Conservation (phyloP, 2,888 invertebrate genomes). For the Pterostichus madidus region DNA sequence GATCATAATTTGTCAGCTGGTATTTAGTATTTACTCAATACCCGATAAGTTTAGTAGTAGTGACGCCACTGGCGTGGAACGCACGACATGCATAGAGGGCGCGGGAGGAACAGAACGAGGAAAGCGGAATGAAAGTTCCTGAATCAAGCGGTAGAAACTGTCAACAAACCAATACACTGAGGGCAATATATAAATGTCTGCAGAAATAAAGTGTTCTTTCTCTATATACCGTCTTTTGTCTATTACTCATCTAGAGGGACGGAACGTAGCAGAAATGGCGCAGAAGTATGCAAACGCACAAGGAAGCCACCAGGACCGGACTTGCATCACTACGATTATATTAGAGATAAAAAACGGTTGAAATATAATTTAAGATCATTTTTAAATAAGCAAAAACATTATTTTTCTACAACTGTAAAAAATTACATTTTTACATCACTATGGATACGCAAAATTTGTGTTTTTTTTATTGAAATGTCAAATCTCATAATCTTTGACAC, state of each 20-base stretch:
- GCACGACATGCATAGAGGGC: neutral
- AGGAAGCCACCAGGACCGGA: neutral
- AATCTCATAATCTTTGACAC: too few species aligned
- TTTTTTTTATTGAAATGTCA: too few species aligned
- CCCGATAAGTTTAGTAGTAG: too few species aligned
- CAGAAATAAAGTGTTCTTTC: conserved; percentile 62
- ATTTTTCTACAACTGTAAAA: too few species aligned
- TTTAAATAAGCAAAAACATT: too few species aligned
- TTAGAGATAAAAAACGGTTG: too few species aligned
- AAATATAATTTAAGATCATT: too few species aligned
- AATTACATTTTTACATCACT: too few species aligned
- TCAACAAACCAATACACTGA: conserved; percentile 64
- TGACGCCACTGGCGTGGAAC: too few species aligned
- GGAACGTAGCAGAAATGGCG: conserved; percentile 33
- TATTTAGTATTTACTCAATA: too few species aligned
- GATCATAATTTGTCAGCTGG: too few species aligned
- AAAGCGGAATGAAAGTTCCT: conserved; percentile 53
- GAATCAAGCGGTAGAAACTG: conserved; percentile 62
- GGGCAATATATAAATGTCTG: conserved; percentile 63
- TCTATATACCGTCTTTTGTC: conserved; percentile 55
- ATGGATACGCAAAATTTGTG: too few species aligned
- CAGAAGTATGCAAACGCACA: conserved; percentile 48
- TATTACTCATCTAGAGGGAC: conserved; percentile 62
- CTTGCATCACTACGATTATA: neutral
- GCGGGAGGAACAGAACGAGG: neutral